Percentiles rank a stretch among this genome's conserved stretches.
Evolutionary conservation across 2,113 vertebrate genomes (phyloP).

Genomic region (Oxyura jamaicensis): DNA sequence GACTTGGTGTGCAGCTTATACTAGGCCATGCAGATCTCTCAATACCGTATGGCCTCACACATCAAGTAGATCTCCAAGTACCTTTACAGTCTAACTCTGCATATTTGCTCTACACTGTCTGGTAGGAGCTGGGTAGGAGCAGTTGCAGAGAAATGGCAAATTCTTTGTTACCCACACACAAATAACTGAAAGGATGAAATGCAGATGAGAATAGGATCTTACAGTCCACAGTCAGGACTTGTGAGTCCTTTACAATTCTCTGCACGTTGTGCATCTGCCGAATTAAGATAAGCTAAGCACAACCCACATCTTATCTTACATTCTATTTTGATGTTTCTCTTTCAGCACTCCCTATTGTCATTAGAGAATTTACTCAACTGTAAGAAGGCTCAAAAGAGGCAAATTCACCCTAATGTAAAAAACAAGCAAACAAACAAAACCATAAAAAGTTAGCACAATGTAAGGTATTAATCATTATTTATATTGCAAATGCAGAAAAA

Average conservation of each 20-base stretch:
- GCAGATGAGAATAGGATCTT: not conserved
- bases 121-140: not conserved
- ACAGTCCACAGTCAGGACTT: not conserved
- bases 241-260: not conserved
- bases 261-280: accelerated
- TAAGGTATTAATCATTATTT: not conserved
- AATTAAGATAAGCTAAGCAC: accelerated
- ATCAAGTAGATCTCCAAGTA: not conserved
- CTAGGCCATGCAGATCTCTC: not conserved
- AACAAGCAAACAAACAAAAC: not conserved
- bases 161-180: accelerated
- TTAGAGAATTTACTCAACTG: not conserved
- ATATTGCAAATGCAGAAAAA: not conserved
- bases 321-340: not conserved
- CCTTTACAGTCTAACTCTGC: not conserved
- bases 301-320: not conserved
- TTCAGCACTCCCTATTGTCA: not conserved
- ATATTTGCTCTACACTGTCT: not conserved
- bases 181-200: not conserved
- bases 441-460: not conserved
- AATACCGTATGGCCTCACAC: not conserved
- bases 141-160: not conserved
- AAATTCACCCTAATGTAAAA: not conserved
- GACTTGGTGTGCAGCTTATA: not conserved
- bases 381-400: not conserved